Base-by-base conservation (phyloP, 2,113 vertebrate species). In the Xenopus laevis region DNA sequence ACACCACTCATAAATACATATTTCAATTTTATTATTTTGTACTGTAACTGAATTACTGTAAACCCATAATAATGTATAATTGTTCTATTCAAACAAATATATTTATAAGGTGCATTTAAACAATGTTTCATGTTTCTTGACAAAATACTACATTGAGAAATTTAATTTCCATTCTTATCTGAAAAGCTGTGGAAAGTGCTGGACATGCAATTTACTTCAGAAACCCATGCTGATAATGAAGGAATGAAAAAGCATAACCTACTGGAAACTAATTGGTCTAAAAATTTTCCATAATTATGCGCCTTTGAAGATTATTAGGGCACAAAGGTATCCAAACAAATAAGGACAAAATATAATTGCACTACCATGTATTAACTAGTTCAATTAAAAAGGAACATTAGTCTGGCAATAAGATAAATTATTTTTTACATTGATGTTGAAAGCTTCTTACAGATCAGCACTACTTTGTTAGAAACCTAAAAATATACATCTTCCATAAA, bases 271-370 rank as follows among this genome's bases (percentile, higher is more conserved):
- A 75, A 75, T 75, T 75, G 73, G 65, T 69, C 65, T 69, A 62
- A 68, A 75, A 75, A 63, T 53, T 62, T 75, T 75, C 73, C 73
- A 69, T 75, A 75, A 75, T 75, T 75, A 75, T 75, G 63, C 65
- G 68, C 53, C 46, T 75, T 75, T 75, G 73, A 75, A 75, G 73
- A 75, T 75, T 75, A 69, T 62, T 75, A 62, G 73, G 55, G 46
- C 65, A 30, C 65, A 45, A 53, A 75, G 65, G 73, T 75, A 69
- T 62, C 73, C 73, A 75, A 62, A 75, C 57, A 75, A 75, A 68
- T 46, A 67, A 68, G 57, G 45, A 69, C 47, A 75, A 65, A 65
- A 65, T 65, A 46, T 45, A 46, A 65, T 46, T 65, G 63, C 61
- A 68, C 61, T 61, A 68, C 47, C 20, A 45, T 62, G 23, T 61